These are phyloP conservation scores for Steatornis caripensis DNA, from an alignment of 2,113 vertebrate species.

Conservation along the genomic window DNA sequence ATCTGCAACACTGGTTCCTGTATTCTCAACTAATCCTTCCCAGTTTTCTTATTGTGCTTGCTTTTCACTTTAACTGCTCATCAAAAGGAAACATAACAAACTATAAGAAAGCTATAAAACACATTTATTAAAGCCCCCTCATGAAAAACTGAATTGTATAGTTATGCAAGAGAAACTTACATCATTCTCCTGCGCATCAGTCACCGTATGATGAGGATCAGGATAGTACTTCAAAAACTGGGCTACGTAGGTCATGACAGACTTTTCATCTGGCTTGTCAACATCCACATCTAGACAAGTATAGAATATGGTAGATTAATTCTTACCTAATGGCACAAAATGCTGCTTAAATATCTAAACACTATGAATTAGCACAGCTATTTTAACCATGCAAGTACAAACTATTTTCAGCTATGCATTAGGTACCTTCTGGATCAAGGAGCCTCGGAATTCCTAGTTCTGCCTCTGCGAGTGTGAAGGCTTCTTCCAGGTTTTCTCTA, in stretches of 20 bases:
- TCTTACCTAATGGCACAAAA: neutral
- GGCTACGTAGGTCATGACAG: slow-evolving; percentile 96
- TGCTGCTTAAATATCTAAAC: neutral
- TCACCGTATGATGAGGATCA: slow-evolving; percentile 67
- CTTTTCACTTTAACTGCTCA: neutral
- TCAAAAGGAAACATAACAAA: neutral
- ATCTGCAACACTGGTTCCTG: neutral
- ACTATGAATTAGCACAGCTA: neutral
- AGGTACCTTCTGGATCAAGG: slow-evolving; percentile 92
- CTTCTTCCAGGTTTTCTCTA: slow-evolving; percentile 89
- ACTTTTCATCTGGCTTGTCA: slow-evolving; percentile 98
- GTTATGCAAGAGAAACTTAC: slow-evolving; percentile 67
- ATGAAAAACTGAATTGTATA: neutral
- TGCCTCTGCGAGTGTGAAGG: slow-evolving; percentile 88
- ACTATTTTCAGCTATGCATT: neutral
- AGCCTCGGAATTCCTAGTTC: slow-evolving; percentile 91
- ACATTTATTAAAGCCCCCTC: neutral
- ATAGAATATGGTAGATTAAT: neutral
- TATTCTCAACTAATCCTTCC: neutral
- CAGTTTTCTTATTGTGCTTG: neutral
- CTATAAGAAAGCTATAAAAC: neutral
- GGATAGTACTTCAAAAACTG: slow-evolving; percentile 95
- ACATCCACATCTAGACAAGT: slow-evolving; percentile 90
- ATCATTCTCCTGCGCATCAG: slow-evolving; percentile 75
- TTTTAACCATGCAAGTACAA: neutral